phyloP scores from a whole-genome alignment of 2,113 vertebrate genomes.

The Gadus chalcogrammus region DNA sequence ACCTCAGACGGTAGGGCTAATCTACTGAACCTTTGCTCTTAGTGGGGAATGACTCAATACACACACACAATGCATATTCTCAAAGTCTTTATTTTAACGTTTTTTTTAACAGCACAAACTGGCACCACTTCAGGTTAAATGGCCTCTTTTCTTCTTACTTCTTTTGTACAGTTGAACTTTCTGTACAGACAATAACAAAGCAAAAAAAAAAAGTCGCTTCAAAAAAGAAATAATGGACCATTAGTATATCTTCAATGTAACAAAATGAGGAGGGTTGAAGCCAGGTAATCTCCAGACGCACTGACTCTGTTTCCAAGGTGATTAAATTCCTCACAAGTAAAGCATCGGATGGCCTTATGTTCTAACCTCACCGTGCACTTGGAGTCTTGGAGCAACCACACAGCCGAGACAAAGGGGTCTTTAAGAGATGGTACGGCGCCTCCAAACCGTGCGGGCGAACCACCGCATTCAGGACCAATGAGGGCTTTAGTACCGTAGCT shows the following conservation, averaged over 20 bases:
- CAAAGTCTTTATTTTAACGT: constrained; percentile 65
- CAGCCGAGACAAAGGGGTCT: too few relatives aligned
- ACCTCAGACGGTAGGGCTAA: too few relatives aligned
- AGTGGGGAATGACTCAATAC: neutral
- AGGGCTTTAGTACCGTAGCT: too few relatives aligned
- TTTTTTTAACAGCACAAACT: constrained; percentile 58
- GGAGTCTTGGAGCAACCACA: too few relatives aligned
- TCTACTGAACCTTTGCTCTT: too few relatives aligned
- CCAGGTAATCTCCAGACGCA: neutral
- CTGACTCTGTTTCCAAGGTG: too few relatives aligned
- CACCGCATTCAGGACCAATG: too few relatives aligned
- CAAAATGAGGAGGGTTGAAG: neutral
- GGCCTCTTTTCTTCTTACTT: constrained; percentile 19
- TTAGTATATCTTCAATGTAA: constrained; percentile 6
- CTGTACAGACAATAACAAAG: constrained; percentile 34
- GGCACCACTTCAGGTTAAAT: constrained; percentile 49
- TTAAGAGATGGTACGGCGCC: too few relatives aligned
- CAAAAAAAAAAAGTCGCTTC: constrained; percentile 12
- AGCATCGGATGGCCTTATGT: too few relatives aligned
- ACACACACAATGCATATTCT: constrained; percentile 17
- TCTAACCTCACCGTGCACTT: too few relatives aligned
- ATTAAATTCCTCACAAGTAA: too few relatives aligned
- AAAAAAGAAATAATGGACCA: constrained; percentile 33
- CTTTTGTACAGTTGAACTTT: constrained; percentile 32
- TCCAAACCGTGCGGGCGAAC: too few relatives aligned